phyloP scores from a whole-genome alignment of 1,140 invertebrate species.

The Diorhabda sublineata region DNA sequence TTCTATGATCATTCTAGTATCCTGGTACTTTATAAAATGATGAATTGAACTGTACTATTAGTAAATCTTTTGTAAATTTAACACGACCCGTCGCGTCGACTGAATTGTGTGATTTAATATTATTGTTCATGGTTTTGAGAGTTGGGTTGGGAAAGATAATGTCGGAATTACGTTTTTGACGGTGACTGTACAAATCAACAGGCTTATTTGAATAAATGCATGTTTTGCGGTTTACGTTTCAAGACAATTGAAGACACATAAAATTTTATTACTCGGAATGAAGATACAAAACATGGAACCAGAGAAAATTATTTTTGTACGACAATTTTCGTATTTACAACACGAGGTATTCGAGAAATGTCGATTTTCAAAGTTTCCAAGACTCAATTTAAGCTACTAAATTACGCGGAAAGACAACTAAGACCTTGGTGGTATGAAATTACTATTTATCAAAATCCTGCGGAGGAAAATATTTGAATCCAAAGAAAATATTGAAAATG shows the following conservation, averaged over 20 bases:
- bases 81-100: background rate
- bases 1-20: no score
- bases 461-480: no score
- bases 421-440: no score
- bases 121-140: background rate
- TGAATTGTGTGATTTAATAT: background rate
- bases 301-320: no score
- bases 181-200: background rate
- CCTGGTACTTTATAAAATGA: no score
- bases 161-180: background rate
- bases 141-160: background rate
- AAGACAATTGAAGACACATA: background rate
- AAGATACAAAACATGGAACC: background rate
- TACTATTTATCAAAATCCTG: no score
- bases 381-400: no score
- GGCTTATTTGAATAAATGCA: background rate
- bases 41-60: background rate
- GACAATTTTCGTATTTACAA: no score
- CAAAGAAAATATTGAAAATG: no score
- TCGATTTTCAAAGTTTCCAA: no score
- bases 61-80: background rate
- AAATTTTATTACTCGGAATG: slow-evolving; percentile 1
- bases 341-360: no score
- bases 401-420: no score
- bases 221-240: background rate